Evolutionary conservation across 2,113 vertebrate species (phyloP).

Genomic region (Cyprinodon tularosa): DNA sequence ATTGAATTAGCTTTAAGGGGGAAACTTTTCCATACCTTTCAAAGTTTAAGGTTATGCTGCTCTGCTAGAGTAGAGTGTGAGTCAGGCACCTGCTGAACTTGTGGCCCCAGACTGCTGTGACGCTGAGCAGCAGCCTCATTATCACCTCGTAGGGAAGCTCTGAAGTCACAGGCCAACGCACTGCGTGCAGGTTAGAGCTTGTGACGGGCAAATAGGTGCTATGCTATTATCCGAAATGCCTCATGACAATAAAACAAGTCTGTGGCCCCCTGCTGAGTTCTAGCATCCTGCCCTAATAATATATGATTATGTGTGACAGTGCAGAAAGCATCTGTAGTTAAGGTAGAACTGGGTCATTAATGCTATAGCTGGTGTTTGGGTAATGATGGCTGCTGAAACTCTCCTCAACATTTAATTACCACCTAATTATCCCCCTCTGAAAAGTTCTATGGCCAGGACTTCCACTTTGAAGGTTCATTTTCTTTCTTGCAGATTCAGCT

Average conservation of each 20-base stretch:
- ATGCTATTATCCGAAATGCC: neutral
- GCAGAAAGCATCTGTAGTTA: neutral
- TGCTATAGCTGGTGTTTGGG: neutral
- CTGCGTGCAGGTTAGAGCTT: neutral
- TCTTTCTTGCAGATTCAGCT: neutral
- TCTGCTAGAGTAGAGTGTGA: constrained; percentile 3
- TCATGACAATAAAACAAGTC: neutral
- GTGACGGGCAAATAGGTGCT: neutral
- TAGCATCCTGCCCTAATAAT: constrained; percentile 3
- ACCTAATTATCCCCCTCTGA: neutral
- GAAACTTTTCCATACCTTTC: neutral
- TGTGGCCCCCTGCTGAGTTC: constrained; percentile 9
- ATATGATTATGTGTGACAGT: constrained; percentile 31
- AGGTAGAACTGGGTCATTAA: neutral
- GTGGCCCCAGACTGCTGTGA: constrained; percentile 13
- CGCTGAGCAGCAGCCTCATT: constrained; percentile 39
- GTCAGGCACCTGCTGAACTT: constrained; percentile 40
- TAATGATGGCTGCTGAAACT: neutral
- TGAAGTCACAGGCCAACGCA: constrained; percentile 9
- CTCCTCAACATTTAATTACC: neutral
- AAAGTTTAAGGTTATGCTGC: neutral
- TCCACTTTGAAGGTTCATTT: neutral
- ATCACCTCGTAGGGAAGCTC: constrained; percentile 28
- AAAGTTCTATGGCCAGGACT: neutral
- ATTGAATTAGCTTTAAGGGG: neutral